phyloP scores from a whole-genome alignment of 92 coral and sea anemone genomes.

The Porites lobata region DNA sequence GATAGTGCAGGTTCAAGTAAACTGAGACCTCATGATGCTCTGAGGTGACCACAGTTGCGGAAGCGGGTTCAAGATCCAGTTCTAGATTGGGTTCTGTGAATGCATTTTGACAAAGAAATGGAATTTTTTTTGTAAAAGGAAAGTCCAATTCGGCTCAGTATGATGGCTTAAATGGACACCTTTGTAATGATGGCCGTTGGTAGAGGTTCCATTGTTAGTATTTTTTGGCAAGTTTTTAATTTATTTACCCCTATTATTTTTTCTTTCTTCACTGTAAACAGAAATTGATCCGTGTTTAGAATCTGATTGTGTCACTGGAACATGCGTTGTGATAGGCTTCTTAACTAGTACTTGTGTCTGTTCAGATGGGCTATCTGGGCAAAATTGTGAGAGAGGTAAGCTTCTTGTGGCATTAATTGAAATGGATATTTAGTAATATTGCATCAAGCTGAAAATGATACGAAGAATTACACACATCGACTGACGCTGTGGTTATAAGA shows the following conservation, averaged over 20 bases:
- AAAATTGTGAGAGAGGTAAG: neutral
- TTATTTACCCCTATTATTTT: neutral
- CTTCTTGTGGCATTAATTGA: neutral
- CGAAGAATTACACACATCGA: neutral
- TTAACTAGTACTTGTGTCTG: neutral
- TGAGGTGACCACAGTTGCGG: too few species aligned
- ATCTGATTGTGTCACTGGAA: neutral
- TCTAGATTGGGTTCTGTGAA: too few species aligned
- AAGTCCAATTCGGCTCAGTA: too few species aligned
- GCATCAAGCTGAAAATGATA: neutral
- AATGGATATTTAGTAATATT: neutral
- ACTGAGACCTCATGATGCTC: too few species aligned
- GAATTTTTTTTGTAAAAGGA: too few species aligned
- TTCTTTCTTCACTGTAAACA: neutral
- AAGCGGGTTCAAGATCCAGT: too few species aligned
- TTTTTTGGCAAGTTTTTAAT: too few species aligned
- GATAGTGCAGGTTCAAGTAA: too few species aligned
- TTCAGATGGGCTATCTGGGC: neutral
- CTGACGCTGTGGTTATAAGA: too few species aligned
- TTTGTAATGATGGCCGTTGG: too few species aligned
- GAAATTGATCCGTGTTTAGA: neutral
- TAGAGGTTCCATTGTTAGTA: neutral
- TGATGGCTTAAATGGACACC: too few species aligned
- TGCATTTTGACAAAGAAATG: too few species aligned
- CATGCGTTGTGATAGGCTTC: neutral